These are phyloP conservation scores for Acanthiza pusilla DNA, from an alignment of 2,797 vertebrate genomes.

Conservation along the genomic window DNA sequence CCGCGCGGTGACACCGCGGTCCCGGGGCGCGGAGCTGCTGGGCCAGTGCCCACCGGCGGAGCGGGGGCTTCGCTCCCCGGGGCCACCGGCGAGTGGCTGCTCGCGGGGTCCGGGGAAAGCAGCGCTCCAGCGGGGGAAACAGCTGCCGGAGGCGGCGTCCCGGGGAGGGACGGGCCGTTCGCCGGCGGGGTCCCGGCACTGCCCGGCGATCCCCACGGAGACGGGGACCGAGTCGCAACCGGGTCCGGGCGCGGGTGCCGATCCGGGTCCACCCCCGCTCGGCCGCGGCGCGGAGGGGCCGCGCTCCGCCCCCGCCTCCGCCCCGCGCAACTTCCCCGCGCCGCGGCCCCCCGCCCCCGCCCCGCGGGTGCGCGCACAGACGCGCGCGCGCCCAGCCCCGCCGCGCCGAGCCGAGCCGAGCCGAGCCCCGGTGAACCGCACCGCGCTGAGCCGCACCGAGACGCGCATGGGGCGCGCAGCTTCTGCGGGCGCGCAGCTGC, in stretches of 20 bases:
- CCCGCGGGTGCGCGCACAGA: slow-evolving; percentile 31
- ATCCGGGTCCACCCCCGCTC: not conserved
- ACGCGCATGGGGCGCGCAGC: not conserved
- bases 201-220: not conserved
- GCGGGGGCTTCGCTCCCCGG: not conserved
- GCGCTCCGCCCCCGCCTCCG: slow-evolving; percentile 32
- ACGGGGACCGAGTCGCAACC: not conserved
- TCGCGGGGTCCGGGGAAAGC: not conserved
- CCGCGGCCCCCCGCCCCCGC: slow-evolving; percentile 53
- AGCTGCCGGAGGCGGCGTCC: not conserved
- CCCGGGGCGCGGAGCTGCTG: not conserved
- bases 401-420: not conserved
- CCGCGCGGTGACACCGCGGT: not conserved
- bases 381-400: not conserved
- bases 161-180: not conserved
- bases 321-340: slow-evolving; percentile 36
- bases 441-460: not conserved
- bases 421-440: not conserved
- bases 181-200: not conserved
- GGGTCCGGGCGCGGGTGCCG: not conserved
- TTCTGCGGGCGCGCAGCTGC: not conserved
- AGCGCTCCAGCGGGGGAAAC: not conserved
- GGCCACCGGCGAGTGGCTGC: not conserved
- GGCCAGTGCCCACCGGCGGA: not conserved
- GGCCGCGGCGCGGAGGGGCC: not conserved